Percentiles rank a stretch among this genome's conserved stretches.
Conservation (phyloP, 2,113 vertebrate species). For the Ictalurus furcatus region DNA sequence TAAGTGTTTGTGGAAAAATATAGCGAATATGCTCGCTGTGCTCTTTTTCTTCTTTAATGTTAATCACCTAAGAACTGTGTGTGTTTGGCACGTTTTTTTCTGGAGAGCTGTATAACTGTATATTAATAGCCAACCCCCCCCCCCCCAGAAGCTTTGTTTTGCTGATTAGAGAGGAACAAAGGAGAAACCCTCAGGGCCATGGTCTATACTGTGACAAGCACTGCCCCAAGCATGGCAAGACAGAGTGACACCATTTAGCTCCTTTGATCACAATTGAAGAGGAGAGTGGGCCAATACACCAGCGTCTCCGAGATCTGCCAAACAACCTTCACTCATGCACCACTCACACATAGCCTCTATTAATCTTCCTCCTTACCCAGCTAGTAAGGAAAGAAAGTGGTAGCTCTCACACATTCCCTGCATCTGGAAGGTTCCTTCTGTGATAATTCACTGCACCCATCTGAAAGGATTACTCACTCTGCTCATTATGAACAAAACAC, state of each 20-base stretch:
- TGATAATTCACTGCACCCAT: conserved; percentile 42
- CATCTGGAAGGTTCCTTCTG: conserved; percentile 25
- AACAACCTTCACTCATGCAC: conserved; percentile 38
- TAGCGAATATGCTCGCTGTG: neutral
- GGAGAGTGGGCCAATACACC: conserved; percentile 30
- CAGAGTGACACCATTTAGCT: conserved; percentile 46
- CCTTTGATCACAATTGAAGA: conserved; percentile 36
- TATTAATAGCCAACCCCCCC: conserved; percentile 37
- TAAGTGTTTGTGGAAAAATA: neutral
- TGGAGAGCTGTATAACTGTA: conserved; percentile 22
- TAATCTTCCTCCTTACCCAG: conserved; percentile 32
- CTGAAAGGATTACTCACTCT: conserved; percentile 53
- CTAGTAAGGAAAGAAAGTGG: conserved; percentile 29
- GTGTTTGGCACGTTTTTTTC: conserved; percentile 7
- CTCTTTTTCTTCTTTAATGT: neutral
- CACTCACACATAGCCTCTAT: conserved; percentile 31
- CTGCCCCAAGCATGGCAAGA: conserved; percentile 25
- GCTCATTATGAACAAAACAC: conserved; percentile 57
- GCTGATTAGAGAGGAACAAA: conserved; percentile 47
- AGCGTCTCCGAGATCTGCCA: conserved; percentile 12
- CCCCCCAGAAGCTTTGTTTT: conserved; percentile 22
- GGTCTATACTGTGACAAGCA: conserved; percentile 35
- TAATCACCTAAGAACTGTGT: conserved; percentile 6
- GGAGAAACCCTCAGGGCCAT: conserved; percentile 19
- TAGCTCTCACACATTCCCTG: conserved; percentile 15